Evolutionary conservation across 2,797 vertebrate genomes (phyloP), one percentile per base, ranked within the genome.

Genomic region (Nannoperca obscura): DNA sequence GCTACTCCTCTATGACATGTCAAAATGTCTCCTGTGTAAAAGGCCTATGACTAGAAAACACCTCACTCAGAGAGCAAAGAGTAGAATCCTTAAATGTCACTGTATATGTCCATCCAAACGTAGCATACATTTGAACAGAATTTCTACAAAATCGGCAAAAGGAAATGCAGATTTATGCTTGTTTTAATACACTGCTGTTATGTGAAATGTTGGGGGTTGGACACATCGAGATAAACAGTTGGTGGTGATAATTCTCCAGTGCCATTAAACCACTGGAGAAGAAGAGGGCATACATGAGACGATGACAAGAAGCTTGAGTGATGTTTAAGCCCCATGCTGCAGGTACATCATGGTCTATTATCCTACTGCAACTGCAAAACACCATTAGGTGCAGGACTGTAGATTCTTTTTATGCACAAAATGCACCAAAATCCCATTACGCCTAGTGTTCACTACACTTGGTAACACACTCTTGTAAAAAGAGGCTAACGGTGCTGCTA

Each of bases 341-440:
- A 57, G 9, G 54, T 20, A 34, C 2, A 2, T n/a, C 19, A 58
- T n/a, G 32, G 38, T 22, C 15, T 38, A 32, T 17, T 44, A 40
- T 62, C 34, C 32, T 65, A 58, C 66, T 65, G 64, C 49, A 69
- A 27, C 63, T 40, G 42, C 47, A 50, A 60, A 71, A 69, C 32
- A 32, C 30, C 58, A 74, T 78, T 64, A 80, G 8, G 4, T 38
- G 19, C 20, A 34, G 49, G 7, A 36, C 46, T 42, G 59, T 15
- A 15, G 44, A 50, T 59, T 38, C 12, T 64, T 66, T 52, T 6
- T 0, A n/a, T 44, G 49, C 13, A 49, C 42, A 46, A 46, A 61
- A 53, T 27, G 50, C 63, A 71, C 22, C 24, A 65, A 78, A 63
- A 73, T 69, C 46, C 36, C 27, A 58, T 73, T 59, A 59, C 1